phyloP scores from a whole-genome alignment of 64 coral and sea anemone genomes.

The Trachythela sp. region DNA sequence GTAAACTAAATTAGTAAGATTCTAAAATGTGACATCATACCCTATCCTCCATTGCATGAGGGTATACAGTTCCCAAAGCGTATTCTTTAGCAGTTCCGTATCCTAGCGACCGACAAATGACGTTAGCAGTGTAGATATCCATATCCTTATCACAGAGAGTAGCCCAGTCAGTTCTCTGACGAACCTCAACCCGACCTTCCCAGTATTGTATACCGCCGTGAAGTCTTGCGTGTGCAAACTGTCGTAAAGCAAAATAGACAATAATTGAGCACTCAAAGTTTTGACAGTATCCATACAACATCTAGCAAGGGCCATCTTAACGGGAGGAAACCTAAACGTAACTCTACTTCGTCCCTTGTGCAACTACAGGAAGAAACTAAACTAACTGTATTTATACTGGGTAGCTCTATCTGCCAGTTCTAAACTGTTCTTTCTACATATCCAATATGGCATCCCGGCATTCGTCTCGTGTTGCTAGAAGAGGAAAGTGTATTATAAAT shows the following conservation, averaged over 20 bases:
- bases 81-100: conserved; percentile 6
- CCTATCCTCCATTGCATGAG: background rate
- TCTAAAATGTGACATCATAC: background rate
- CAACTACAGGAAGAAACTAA: too few relatives aligned
- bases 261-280: too few relatives aligned
- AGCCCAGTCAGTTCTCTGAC: background rate
- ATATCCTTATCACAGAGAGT: background rate
- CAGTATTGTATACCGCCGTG: background rate
- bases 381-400: too few relatives aligned
- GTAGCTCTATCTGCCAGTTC: too few relatives aligned
- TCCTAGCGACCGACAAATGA: conserved; percentile 6
- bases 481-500: too few relatives aligned
- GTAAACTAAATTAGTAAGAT: background rate
- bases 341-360: too few relatives aligned
- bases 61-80: background rate
- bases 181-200: background rate
- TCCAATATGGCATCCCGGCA: too few relatives aligned
- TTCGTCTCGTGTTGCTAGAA: too few relatives aligned
- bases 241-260: background rate
- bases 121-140: background rate
- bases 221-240: background rate
- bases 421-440: too few relatives aligned
- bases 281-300: too few relatives aligned
- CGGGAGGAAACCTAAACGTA: too few relatives aligned
- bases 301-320: too few relatives aligned